Base-by-base conservation (phyloP, 2,797 vertebrate genomes). In the Anomalospiza imberbis region DNA sequence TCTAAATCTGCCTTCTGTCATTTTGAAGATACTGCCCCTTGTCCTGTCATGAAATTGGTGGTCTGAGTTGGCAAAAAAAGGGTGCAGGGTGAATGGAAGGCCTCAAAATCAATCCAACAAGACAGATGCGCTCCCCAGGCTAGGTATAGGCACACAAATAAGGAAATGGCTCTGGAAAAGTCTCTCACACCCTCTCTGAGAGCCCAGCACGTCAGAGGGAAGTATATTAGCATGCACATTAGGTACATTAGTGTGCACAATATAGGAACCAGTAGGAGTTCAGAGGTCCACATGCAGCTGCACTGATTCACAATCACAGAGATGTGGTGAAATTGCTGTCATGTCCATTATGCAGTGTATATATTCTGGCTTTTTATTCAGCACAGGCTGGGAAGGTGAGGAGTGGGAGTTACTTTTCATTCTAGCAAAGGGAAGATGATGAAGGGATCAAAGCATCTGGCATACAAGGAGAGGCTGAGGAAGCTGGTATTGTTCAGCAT, bases 271-370 rank as follows among this genome's bases (percentile, higher is more conserved):
- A n/a, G 21, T 10, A 60, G 54, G 17, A 60, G 10, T 34, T 68
- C 20, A 8, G 40, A 51, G n/a, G 50, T 89, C 36, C 17, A 13
- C 0, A 0, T 62, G 51, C 38, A 50, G 34, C 22, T 44, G 12
- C 17, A 11, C 36, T 38, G 29, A 5, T 34, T 21, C 26, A 16
- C 6, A 5, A 8, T 55, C 26, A 11, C 0, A 1, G 26, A n/a
- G 10, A 26, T 0, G 0, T 15, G 11, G n/a, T 79, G 58, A 32
- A 32, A 24, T 54, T 77, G 44, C 14, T 81, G 3, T 77, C 24
- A 5, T 1, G 1, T 22, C 44, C 6, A 2, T 25, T 22, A 8
- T 8, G 9, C 10, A 47, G 3, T 12, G 26, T 40, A 15, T 50
- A 5, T 42, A 4, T 29, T 3, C 26, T 31, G 58, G 6, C 16